Evolutionary conservation across 1,140 invertebrate species (phyloP), one percentile per base, ranked within the genome.

Genomic region (Formica exsecta): DNA sequence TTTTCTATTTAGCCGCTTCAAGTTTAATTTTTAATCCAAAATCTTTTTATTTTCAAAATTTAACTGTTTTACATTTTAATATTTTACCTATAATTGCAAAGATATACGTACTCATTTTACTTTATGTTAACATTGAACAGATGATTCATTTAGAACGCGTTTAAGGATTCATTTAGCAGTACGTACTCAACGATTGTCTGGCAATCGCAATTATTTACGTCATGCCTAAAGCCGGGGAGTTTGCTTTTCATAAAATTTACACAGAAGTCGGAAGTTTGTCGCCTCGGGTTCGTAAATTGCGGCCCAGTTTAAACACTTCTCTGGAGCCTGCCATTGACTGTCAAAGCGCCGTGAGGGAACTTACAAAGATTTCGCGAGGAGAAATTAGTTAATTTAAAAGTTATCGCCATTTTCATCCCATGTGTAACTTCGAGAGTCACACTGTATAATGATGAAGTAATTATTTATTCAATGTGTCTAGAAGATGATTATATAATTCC

Each of bases 321-420:
- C 38, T 29, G 44, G 22, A 81, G 9, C 16, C 5, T 70, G 51
- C 51, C 38, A 73, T 73, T 59, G 66, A 68, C 19, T 81, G 51
- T 81, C 79, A 41, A 71, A 81, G 25, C 25, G 66, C 32, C 71
- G 32, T n/a, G 51, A 59, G 32, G 38, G 38, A 73, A 59, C 66
- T 71, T 59, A 2, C 38, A 51, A 44, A 59, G 36, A 19, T 71
- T 73, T 61, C n/a, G 19, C 19, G 1, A 41, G 51, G 29, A n/a
- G 61, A 44, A 81, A 81, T 81, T 81, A 44, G 25, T 61, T 81
- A n/a, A 71, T 70, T 80, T 80, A 44, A 73, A 81, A 81, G 65
- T 81, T 81, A 71, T 44, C 9, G 19, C 11, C 22, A 16, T 73
- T 80, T 68, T 41, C 22, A 6, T 11, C 16, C 32, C 5, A 25